phyloP scores from a whole-genome alignment of 2,888 invertebrate species.

The Torymus tubicola region DNA sequence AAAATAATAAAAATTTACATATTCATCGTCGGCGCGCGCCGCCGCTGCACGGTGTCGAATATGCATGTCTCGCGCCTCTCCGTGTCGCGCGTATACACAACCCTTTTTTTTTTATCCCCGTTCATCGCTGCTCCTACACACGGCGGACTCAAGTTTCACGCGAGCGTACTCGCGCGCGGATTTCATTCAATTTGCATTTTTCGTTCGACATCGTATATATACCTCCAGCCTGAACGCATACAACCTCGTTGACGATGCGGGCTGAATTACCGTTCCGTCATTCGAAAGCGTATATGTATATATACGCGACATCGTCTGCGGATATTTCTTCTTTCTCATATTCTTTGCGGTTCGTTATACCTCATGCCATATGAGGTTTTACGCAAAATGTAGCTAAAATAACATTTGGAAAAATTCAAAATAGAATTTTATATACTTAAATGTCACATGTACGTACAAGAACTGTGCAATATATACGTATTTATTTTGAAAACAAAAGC shows the following conservation, averaged over 20 bases:
- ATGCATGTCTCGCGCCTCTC: conserved; percentile 2
- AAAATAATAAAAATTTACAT: conserved; percentile 19
- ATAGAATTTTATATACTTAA: too few species aligned
- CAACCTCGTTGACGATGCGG: too few species aligned
- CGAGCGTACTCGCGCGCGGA: conserved; percentile 11
- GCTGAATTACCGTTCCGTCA: neutral
- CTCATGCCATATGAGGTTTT: too few species aligned
- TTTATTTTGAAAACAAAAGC: too few species aligned
- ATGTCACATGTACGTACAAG: too few species aligned
- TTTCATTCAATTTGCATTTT: conserved; percentile 49
- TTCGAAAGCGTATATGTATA: too few species aligned
- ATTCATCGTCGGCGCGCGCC: neutral
- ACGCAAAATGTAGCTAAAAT: too few species aligned
- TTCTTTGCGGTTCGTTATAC: too few species aligned
- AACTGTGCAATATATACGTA: too few species aligned
- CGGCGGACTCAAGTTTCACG: conserved; percentile 17
- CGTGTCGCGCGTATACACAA: neutral
- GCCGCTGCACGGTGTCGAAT: neutral
- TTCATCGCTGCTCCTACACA: neutral
- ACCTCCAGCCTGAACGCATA: neutral
- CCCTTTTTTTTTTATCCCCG: neutral
- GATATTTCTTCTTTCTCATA: too few species aligned
- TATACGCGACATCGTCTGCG: too few species aligned
- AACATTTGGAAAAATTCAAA: too few species aligned
- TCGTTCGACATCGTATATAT: conserved; percentile 10